phyloP scores from a whole-genome alignment of 1,140 invertebrate species.

The Drosophila arawakana region DNA sequence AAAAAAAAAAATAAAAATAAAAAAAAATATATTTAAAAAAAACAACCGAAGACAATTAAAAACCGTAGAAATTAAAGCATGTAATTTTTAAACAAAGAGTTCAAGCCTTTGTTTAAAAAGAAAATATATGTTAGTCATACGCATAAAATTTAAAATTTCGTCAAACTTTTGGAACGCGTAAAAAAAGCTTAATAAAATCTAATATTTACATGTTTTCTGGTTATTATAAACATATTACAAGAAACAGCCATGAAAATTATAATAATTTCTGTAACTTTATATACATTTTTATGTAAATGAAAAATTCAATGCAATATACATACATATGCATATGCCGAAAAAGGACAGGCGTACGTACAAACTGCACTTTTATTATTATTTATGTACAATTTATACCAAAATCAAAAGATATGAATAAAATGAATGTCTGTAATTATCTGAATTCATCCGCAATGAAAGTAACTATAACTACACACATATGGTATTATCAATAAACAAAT shows the following conservation, averaged over 20 bases:
- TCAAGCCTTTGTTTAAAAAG: background rate
- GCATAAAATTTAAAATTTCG: slow-evolving; percentile 26
- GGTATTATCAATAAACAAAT: slow-evolving; percentile 63
- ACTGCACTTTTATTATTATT: slow-evolving; percentile 71
- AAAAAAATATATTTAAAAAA: background rate
- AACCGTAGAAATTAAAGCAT: slow-evolving; percentile 6
- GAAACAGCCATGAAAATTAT: slow-evolving; percentile 52
- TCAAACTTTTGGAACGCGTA: slow-evolving; percentile 22
- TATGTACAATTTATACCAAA: slow-evolving; percentile 62
- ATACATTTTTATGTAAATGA: slow-evolving; percentile 60
- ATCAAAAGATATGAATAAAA: slow-evolving; percentile 64
- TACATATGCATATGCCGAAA: slow-evolving; percentile 50
- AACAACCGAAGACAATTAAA: slow-evolving; percentile 3
- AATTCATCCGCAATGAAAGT: slow-evolving; percentile 58
- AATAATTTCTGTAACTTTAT: slow-evolving; percentile 64
- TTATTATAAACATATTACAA: slow-evolving; percentile 36
- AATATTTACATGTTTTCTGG: slow-evolving; percentile 35
- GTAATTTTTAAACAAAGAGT: slow-evolving; percentile 1
- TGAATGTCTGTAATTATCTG: slow-evolving; percentile 71
- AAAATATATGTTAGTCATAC: slow-evolving; percentile 25
- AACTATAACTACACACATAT: slow-evolving; percentile 63
- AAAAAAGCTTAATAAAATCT: slow-evolving; percentile 26
- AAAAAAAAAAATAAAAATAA: background rate
- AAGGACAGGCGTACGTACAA: slow-evolving; percentile 55
- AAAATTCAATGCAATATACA: slow-evolving; percentile 64